Conservation (phyloP, 2,888 invertebrate species). For the Tholera decimalis region DNA sequence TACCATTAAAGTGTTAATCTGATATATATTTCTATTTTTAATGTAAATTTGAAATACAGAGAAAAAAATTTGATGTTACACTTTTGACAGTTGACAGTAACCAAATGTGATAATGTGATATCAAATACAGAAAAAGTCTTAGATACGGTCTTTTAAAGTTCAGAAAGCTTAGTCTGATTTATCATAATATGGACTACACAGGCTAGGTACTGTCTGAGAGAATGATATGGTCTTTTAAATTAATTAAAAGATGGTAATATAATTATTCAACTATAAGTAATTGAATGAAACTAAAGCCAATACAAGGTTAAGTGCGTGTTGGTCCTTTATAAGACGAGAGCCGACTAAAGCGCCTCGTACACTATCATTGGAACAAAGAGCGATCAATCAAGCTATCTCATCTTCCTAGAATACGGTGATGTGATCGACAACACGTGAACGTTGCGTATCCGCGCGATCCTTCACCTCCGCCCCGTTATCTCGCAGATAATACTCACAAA, state of each 20-base stretch:
- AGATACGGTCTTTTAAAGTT: too few species aligned
- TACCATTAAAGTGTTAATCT: too few species aligned
- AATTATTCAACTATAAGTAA: background rate
- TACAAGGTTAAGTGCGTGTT: background rate
- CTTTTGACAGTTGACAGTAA: too few species aligned
- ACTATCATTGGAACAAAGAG: conserved; percentile 78
- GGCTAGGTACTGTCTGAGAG: background rate
- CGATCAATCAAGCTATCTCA: conserved; percentile 81
- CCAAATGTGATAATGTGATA: too few species aligned
- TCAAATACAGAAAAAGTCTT: too few species aligned
- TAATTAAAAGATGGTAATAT: background rate
- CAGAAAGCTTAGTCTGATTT: too few species aligned
- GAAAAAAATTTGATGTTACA: too few species aligned
- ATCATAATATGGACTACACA: too few species aligned
- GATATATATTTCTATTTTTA: too few species aligned
- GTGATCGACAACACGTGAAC: conserved; percentile 80
- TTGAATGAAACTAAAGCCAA: background rate
- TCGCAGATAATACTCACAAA: conserved; percentile 79
- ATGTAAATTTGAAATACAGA: too few species aligned
- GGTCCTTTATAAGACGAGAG: background rate
- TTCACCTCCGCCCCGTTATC: conserved; percentile 81
- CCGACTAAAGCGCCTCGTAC: conserved; percentile 4
- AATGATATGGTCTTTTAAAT: background rate
- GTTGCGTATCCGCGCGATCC: conserved; percentile 78
- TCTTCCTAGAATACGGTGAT: conserved; percentile 77